These are phyloP conservation scores for Palythoa grandiflora DNA, from an alignment of 92 coral and sea anemone genomes.

Conservation along the genomic window DNA sequence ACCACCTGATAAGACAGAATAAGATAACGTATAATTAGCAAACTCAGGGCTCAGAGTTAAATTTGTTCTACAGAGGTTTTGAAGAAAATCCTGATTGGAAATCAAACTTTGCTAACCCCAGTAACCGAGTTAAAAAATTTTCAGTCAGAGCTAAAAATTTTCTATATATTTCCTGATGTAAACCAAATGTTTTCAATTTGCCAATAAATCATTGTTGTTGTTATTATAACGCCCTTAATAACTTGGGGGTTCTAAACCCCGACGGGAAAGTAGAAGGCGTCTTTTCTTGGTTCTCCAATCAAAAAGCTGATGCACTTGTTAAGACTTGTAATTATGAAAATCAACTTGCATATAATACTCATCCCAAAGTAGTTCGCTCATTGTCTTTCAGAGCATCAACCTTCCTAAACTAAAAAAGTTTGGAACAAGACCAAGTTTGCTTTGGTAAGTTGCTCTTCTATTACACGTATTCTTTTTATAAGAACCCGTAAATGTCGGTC, in stretches of 20 bases:
- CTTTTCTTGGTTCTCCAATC: no score
- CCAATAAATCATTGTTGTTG: no score
- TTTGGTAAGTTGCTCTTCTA: background rate
- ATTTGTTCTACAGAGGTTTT: no score
- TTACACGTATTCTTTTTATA: background rate
- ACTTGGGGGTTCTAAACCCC: no score
- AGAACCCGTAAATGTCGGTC: no score
- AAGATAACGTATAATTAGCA: no score
- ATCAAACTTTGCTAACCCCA: background rate
- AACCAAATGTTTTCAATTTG: no score
- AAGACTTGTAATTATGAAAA: background rate
- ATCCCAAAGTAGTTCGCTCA: background rate
- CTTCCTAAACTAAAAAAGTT: background rate
- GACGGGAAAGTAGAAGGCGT: no score
- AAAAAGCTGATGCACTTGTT: background rate
- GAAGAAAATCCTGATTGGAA: constrained; percentile 1
- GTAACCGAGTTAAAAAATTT: background rate
- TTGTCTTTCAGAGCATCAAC: background rate
- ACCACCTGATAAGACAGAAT: no score
- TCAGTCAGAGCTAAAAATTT: background rate
- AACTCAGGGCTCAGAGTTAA: no score
- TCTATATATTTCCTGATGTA: background rate
- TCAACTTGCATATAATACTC: background rate
- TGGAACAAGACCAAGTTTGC: background rate
- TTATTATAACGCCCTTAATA: no score